Evolutionary conservation across 2,113 vertebrate genomes (phyloP), one percentile per base, ranked within the genome.

Genomic region (Bagarius yarrelli): DNA sequence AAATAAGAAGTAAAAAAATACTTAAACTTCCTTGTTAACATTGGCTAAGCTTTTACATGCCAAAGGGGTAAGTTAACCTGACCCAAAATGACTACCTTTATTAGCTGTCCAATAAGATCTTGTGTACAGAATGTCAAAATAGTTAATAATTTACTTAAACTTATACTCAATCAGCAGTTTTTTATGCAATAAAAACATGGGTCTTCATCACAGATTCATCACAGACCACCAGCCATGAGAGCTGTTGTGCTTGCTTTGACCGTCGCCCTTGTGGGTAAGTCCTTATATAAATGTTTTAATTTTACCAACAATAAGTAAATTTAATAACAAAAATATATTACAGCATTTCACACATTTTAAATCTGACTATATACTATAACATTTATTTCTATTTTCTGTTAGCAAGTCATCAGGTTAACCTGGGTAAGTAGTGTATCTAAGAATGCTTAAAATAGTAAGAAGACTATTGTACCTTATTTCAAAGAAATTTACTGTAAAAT

Each of bases 211-310:
- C 74, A 53, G 14, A 59, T 66, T 8, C 5, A 30, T 67, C 67
- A 90, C 89, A 87, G 40, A 80, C n/a, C 83, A 78, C 76, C 86
- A 87, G 86, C 80, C 88, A 96, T 96, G 95, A 95, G 88, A 92
- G 91, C 77, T 72, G 87, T 95, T 87, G 76, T 93, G 77, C 89
- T 97, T 30, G 87, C 89, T 30, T 83, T 96, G 83, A 84, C 72
- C 66, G 81, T 96, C 85, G 92, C 93, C 88, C 84, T 96, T 11
- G 95, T 91, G 89, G 93, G 95, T 96, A 89, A 94, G 95, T 89
- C 50, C 30, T 76, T 1, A 40, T 21, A 13, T n/a, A 15, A 88
- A 75, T 0, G n/a, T n/a, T n/a, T 3, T 12, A 0, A 67, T 0
- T 32, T n/a, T 83, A n/a, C n/a, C n/a, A n/a, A n/a, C n/a, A n/a